phyloP scores from a whole-genome alignment of 2,797 vertebrate species.

The Pantherophis alleghaniensis region DNA sequence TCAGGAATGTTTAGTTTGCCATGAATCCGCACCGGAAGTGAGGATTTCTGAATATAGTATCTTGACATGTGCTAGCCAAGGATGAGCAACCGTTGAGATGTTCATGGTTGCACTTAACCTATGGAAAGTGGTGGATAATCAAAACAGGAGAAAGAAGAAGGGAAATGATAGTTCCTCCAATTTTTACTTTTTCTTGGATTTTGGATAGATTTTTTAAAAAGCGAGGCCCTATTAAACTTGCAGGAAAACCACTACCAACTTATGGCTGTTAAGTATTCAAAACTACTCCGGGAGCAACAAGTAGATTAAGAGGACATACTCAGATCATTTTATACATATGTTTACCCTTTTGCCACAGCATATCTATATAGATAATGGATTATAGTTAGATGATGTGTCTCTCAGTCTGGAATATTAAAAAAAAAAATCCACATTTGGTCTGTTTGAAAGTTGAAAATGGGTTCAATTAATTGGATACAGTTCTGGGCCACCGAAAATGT shows the following conservation, averaged over 20 bases:
- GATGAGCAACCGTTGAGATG: neutral
- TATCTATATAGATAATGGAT: neutral
- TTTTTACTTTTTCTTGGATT: neutral
- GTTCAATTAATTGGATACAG: neutral
- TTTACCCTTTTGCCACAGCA: neutral
- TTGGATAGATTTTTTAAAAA: neutral
- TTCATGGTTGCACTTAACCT: neutral
- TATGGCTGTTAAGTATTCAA: neutral
- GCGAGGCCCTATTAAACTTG: neutral
- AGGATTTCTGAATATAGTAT: neutral
- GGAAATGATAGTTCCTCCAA: neutral
- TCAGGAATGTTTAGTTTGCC: neutral
- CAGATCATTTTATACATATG: neutral
- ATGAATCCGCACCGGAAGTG: neutral
- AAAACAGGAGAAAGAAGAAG: neutral
- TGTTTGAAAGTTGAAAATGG: neutral
- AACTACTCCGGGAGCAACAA: neutral
- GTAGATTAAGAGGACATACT: neutral
- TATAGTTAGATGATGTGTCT: neutral
- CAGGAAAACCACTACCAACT: neutral
- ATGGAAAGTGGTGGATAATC: neutral
- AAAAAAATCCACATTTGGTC: neutral
- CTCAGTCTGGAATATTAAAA: neutral
- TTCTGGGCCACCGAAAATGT: neutral
- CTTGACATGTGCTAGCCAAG: neutral